Base-by-base conservation (phyloP, 64 coral and sea anemone genomes). In the Actinia equina region DNA sequence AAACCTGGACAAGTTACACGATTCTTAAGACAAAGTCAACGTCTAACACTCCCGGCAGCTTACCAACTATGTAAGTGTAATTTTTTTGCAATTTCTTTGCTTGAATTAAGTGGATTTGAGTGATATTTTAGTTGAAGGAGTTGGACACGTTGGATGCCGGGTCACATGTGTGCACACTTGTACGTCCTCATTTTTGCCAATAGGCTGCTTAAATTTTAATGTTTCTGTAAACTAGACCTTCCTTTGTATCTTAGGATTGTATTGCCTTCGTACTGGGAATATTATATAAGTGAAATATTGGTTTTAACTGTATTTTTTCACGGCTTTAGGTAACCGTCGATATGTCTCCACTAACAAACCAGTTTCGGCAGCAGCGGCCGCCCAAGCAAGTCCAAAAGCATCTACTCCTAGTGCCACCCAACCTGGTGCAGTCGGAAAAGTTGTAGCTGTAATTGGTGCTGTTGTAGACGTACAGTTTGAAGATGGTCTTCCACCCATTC, bases 401-500 rank as follows among this genome's bases (percentile, higher is more conserved):
- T 83, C 80, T 18, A 84, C 91, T n/a, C 84, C 93, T 17, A 17
- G 91, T 27, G 96, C 88, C 64, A 23, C 86, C 16, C 88, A 91
- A 65, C 90, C 86, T 77, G 96, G 93, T 77, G 93, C 93, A 49
- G 88, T 92, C 65, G 96, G 96, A 27, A 87, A 89, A 88, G 89
- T 99, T 80, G 92, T 94, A 18, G 96, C 96, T 27, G 96, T 99
- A 88, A 99, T 99, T 42, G 96, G 96, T 83, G 96, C 96, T 65
- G 96, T 99, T 88, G 96, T 99, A 83, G 96, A 99, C 86, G 96
- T 99, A 26, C 96, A 99, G 61, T 99, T 99, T 61, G 96, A 99
- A 65, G 96, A 99, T 51, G 96, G 82, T 19, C 89, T 99, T 6
- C 96, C 96, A 30, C 96, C 96, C 23, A 99, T 99, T 82, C 70